A percentile compares a stretch with the other conserved stretches of the same genome.
Conservation (phyloP, 2,888 invertebrate genomes). For the Halocaridina rubra region DNA sequence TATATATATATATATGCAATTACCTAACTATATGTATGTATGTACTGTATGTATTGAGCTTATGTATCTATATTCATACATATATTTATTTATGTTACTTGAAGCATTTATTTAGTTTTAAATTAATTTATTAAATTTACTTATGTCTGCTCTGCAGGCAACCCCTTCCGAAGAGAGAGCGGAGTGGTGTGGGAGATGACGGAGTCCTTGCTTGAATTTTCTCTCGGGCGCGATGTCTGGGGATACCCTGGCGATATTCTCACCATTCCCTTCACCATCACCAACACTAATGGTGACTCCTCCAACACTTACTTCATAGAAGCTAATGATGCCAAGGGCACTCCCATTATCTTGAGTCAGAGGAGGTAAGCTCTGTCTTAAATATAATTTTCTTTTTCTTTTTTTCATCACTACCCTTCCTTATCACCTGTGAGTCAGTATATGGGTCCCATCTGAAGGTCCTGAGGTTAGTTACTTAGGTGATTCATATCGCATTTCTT, state of each 20-base stretch:
- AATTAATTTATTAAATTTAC: too few relatives aligned
- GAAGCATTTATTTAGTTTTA: too few relatives aligned
- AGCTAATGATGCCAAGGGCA: constrained; percentile 26
- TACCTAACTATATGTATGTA: too few relatives aligned
- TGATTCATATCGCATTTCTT: too few relatives aligned
- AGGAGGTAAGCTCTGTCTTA: neutral
- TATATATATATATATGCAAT: too few relatives aligned
- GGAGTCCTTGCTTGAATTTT: constrained; percentile 13
- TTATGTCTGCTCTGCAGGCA: constrained; percentile 16
- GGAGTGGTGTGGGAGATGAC: constrained; percentile 17
- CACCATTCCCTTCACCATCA: constrained; percentile 26
- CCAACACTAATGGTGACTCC: neutral
- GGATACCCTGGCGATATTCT: constrained; percentile 23
- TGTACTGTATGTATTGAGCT: too few relatives aligned
- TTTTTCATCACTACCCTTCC: too few relatives aligned
- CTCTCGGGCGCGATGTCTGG: constrained; percentile 42
- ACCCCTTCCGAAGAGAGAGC: constrained; percentile 36
- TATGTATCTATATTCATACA: too few relatives aligned
- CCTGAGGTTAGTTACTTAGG: too few relatives aligned
- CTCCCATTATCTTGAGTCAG: neutral
- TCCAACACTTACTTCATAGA: constrained; percentile 34
- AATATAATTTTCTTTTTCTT: neutral
- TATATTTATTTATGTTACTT: too few relatives aligned
- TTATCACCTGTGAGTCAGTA: too few relatives aligned
- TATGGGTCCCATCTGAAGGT: too few relatives aligned